Evolutionary conservation across 2,113 vertebrate genomes (phyloP), one percentile per base, ranked within the genome.

Genomic region (Cololabis saira): DNA sequence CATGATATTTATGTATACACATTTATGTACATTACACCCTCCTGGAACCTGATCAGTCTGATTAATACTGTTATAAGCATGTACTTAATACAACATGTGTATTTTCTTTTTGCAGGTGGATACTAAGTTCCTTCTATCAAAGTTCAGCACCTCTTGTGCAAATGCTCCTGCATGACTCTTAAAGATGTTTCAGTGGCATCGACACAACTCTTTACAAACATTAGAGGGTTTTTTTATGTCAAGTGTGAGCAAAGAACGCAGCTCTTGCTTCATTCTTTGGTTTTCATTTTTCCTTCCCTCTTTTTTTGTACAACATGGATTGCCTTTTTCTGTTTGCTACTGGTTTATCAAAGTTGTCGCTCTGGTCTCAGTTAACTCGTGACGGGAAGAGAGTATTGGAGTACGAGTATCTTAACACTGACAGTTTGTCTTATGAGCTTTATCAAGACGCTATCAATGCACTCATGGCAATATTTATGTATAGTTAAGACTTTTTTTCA

Each of bases 71-170:
- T 27, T 27, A 27, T 5, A 37, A 51, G 49, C 12, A 22, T 13
- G 12, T 7, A 17, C 27, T 27, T 16, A 69, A 81, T 78, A 66
- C 47, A 17, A 19, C 33, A n/a, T 37, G 13, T 41, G 52, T 60
- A 1, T 50, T 66, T 33, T 78, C 47, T 76, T 51, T 54, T 78
- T 41, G 19, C 90, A 98, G 96, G 95, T 63, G 85, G 89, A 71
- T 92, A 89, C 74, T 91, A 75, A 90, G 40, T 24, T 41, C n/a
- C 68, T 67, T 33, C 47, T 30, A 65, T 60, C 61, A 27, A 33
- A 30, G 7, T 56, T 72, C 47, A 24, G 17, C 62, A 49, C 75
- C 81, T 56, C 45, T 76, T 60, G 75, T 56, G 48, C 81, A 64
- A 68, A 67, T 71, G 67, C 48, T 47, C 60, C 9, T 42, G 60